Base-by-base conservation (phyloP, 2,113 vertebrate species). In the Sigmodon hispidus region DNA sequence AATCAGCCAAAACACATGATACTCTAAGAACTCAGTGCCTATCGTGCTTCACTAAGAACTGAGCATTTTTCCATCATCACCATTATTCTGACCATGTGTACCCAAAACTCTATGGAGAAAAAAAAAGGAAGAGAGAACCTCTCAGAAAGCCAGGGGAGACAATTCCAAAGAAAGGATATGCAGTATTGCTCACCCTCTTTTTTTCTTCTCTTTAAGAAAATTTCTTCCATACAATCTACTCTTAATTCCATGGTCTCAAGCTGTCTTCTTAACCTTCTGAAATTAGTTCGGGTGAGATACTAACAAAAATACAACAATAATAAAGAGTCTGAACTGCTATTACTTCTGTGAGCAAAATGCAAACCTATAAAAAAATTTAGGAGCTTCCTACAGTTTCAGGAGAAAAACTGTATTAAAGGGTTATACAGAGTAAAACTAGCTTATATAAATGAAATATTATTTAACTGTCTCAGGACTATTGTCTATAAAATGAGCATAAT, bases 391-490 rank as follows among this genome's bases (percentile, higher is more conserved):
- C 4, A 91, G 84, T 43, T 94, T 90, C 40, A 45, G 29, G 67
- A 93, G 50, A 88, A 93, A 89, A 91, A 83, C 34, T 92, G 61
- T 65, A 87, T 59, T 90, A 31, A 73, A 93, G 24, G 7, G 91
- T n/a, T 95, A 84, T 75, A 55, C 21, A 55, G 24, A 84, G 31
- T 80, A 85, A 93, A 91, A 86, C 31, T 34, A 92, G 61, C 12
- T 81, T 24, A 90, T 81, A 85, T n/a, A 96, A 87, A 55, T 94
- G 12, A 70, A 55, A 48, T n/a, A 88, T 59, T 52, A 84, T 52
- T 61, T 86, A 81, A 43, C 70, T 40, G 67, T 96, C 61, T 90
- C 65, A 75, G n/a, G 43, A 26, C 34, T 50, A 85, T 29, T 45
- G 67, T 81, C 79, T 57, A 76, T 86, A 91, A 88, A 94, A 89